A percentile compares a stretch with the other conserved stretches of the same genome.
phyloP scores from a whole-genome alignment of 2,888 invertebrate genomes.

The Polymixis lichenea region DNA sequence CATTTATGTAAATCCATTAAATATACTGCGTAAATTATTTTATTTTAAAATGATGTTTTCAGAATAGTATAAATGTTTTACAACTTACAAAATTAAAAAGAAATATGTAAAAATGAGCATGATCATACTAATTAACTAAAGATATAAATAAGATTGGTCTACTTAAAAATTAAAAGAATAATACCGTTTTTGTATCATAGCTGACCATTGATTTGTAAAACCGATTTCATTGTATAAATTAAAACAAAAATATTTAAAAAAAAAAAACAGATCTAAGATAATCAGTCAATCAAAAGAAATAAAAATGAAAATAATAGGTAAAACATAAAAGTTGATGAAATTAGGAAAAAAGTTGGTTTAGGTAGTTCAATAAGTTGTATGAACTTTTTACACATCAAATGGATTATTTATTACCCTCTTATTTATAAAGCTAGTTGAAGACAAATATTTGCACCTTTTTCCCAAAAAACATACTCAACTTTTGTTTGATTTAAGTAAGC shows the following conservation, averaged over 20 bases:
- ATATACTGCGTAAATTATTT: background rate
- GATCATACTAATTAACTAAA: slow-evolving; percentile 37
- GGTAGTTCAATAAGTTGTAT: background rate
- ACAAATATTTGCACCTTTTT: background rate
- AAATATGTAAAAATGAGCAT: slow-evolving; percentile 18
- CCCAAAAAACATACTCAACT: background rate
- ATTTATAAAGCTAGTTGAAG: slow-evolving; percentile 1
- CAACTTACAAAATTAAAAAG: background rate
- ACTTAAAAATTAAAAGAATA: slow-evolving; percentile 64
- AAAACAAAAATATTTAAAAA: slow-evolving; percentile 35
- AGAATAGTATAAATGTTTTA: slow-evolving; percentile 6
- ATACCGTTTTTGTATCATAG: slow-evolving; percentile 10
- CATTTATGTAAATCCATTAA: background rate
- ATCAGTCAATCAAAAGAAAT: slow-evolving; percentile 64
- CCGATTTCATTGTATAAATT: slow-evolving; percentile 6
- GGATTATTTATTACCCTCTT: slow-evolving; percentile 12
- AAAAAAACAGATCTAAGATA: slow-evolving; percentile 62
- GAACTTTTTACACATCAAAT: background rate
- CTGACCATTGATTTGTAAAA: slow-evolving; percentile 9
- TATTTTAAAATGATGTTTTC: slow-evolving; percentile 3
- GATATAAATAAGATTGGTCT: slow-evolving; percentile 61
- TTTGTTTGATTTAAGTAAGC: background rate
- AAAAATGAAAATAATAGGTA: slow-evolving; percentile 34
- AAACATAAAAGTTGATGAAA: slow-evolving; percentile 7
- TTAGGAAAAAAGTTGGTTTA: background rate